Conservation (phyloP, 2,113 vertebrate species). For the Ceyx cyanopectus region DNA sequence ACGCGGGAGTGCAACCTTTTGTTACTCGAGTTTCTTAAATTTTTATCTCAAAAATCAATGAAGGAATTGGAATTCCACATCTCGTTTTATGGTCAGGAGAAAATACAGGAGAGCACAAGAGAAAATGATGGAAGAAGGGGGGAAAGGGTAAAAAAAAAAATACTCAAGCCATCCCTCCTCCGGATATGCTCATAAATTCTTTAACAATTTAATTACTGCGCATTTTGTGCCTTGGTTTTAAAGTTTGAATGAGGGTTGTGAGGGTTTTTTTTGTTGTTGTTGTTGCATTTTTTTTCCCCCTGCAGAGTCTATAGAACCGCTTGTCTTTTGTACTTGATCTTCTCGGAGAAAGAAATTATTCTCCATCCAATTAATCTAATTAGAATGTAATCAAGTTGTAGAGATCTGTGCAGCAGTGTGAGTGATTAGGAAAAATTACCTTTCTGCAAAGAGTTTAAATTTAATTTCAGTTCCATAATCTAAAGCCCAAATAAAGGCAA, state of each 20-base stretch:
- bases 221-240: constrained; percentile 45
- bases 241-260: neutral
- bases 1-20: constrained; percentile 35
- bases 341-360: constrained; percentile 68
- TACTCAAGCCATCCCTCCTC: neutral
- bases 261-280: neutral
- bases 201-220: constrained; percentile 65
- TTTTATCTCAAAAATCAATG: constrained; percentile 72
- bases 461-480: constrained; percentile 67
- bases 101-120: neutral
- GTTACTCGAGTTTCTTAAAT: constrained; percentile 65
- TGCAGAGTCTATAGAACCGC: neutral
- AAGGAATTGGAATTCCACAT: constrained; percentile 62
- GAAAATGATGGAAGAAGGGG: neutral
- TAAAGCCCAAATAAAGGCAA: constrained; percentile 49
- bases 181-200: constrained; percentile 46
- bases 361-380: constrained; percentile 79
- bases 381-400: constrained; percentile 72
- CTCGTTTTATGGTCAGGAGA: constrained; percentile 45
- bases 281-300: neutral
- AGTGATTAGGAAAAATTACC: constrained; percentile 76
- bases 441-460: constrained; percentile 61
- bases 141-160: neutral
- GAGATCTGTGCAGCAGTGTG: constrained; percentile 70
- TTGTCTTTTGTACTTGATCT: constrained; percentile 47